Percentiles rank a stretch among this genome's conserved stretches.
These are phyloP conservation scores for Andrena dorsata DNA, from an alignment of 2,888 invertebrate species.

Conservation along the genomic window DNA sequence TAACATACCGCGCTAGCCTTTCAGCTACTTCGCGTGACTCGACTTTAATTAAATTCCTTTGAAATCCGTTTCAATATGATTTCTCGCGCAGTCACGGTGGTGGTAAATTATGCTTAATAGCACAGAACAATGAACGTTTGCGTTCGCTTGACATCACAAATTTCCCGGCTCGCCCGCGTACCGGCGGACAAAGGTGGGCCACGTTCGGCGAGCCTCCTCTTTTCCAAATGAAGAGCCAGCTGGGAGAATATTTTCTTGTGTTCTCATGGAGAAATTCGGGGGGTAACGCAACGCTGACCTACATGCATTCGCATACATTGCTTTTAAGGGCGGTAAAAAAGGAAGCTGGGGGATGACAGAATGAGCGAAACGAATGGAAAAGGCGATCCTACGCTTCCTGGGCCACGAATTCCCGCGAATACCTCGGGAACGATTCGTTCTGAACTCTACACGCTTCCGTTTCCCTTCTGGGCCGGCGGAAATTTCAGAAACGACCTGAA, in stretches of 20 bases:
- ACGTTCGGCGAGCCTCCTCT: neutral
- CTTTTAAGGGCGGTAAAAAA: slow-evolving; percentile 18
- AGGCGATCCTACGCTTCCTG: neutral
- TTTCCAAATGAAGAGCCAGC: neutral
- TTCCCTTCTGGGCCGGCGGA: slow-evolving; percentile 5
- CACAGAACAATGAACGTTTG: slow-evolving; percentile 8
- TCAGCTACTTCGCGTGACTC: too few species aligned
- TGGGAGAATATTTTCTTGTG: too few species aligned
- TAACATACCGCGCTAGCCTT: too few species aligned
- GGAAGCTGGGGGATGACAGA: neutral
- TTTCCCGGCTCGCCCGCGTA: neutral
- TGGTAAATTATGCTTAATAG: slow-evolving; percentile 24
- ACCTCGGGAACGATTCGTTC: slow-evolving; percentile 61
- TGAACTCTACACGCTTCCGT: slow-evolving; percentile 46
- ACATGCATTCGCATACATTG: neutral
- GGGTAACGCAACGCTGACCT: neutral
- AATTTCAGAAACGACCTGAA: slow-evolving; percentile 45
- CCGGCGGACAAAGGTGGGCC: neutral
- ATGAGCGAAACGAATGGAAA: neutral
- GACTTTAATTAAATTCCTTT: slow-evolving; percentile 24
- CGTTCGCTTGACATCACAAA: slow-evolving; percentile 17
- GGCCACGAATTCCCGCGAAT: slow-evolving; percentile 31
- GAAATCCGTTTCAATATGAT: slow-evolving; percentile 15
- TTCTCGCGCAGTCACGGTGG: neutral
- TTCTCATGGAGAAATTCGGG: too few species aligned